Evolutionary conservation across 2,888 invertebrate genomes (phyloP).

Genomic region (Subacronicta megacephala): DNA sequence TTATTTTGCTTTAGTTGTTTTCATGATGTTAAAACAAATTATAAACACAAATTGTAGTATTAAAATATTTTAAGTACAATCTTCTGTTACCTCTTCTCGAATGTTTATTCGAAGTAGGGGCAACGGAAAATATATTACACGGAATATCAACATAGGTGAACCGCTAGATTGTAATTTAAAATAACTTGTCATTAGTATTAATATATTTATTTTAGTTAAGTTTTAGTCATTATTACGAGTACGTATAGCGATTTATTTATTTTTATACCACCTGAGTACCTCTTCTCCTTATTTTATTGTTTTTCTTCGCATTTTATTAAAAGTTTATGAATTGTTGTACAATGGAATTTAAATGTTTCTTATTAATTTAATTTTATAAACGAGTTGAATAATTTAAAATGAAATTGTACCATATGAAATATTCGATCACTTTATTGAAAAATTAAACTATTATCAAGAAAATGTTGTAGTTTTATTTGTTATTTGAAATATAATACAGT

Average conservation of each 20-base stretch:
- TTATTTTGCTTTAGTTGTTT: conserved; percentile 47
- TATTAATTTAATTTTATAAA: conserved; percentile 43
- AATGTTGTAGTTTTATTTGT: conserved; percentile 58
- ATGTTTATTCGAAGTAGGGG: conserved; percentile 77
- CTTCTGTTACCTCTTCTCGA: conserved; percentile 88
- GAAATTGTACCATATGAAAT: conserved; percentile 44
- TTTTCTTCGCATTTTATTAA: conserved; percentile 64
- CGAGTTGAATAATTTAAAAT: conserved; percentile 43
- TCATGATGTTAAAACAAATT: conserved; percentile 51
- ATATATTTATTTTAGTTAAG: conserved; percentile 87
- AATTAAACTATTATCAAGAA: conserved; percentile 66
- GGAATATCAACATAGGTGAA: conserved; percentile 84
- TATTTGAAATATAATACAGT: conserved; percentile 4
- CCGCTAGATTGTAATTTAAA: conserved; percentile 87
- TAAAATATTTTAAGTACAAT: conserved; percentile 83
- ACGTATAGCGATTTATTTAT: conserved; percentile 79
- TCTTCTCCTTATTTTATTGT: conserved; percentile 80
- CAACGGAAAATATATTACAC: conserved; percentile 85
- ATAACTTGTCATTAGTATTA: conserved; percentile 90
- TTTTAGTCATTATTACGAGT: conserved; percentile 77
- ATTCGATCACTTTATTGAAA: conserved; percentile 48
- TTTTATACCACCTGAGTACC: conserved; percentile 88
- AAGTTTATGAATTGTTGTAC: conserved; percentile 66
- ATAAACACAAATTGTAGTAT: conserved; percentile 77
- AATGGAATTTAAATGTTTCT: conserved; percentile 51